Percentiles rank a stretch among this genome's conserved stretches.
phyloP scores from a whole-genome alignment of 2,888 invertebrate species.

The Drosophila phalerata region DNA sequence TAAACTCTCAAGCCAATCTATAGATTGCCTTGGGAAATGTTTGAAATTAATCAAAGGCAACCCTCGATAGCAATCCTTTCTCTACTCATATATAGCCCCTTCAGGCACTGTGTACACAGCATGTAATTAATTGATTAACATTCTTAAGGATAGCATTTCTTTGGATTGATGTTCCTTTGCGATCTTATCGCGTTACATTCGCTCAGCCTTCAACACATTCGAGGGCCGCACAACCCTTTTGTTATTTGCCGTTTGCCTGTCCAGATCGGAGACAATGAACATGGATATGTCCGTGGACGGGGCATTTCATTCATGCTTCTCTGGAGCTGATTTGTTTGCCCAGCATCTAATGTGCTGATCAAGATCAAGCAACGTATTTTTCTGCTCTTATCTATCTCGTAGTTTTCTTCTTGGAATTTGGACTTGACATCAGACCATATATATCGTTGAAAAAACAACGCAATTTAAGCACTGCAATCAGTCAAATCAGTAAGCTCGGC shows the following conservation, averaged over 20 bases:
- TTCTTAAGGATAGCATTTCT: conserved; percentile 75
- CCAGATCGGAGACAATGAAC: conserved; percentile 63
- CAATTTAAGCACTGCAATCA: conserved; percentile 59
- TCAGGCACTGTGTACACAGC: conserved; percentile 65
- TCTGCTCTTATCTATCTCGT: conserved; percentile 47
- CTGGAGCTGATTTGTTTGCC: conserved; percentile 35
- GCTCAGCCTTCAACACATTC: conserved; percentile 67
- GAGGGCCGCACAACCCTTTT: conserved; percentile 60
- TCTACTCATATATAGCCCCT: conserved; percentile 24
- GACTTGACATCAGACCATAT: conserved; percentile 48
- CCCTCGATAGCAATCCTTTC: conserved; percentile 64
- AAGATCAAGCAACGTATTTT: conserved; percentile 42
- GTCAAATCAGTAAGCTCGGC: conserved; percentile 49
- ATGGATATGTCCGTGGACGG: conserved; percentile 27
- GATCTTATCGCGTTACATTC: conserved; percentile 76
- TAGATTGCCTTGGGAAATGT: conserved; percentile 68
- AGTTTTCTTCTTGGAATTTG: conserved; percentile 62
- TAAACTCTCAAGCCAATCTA: conserved; percentile 56
- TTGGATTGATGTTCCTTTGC: conserved; percentile 65
- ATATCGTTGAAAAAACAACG: conserved; percentile 42
- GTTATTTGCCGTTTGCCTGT: conserved; percentile 47
- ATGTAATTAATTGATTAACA: conserved; percentile 84
- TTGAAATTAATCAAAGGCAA: conserved; percentile 73
- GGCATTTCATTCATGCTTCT: conserved; percentile 56
- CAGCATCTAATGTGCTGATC: conserved; percentile 55